Evolutionary conservation across 2,888 invertebrate genomes (phyloP).

Genomic region (Brachylomia viminalis): DNA sequence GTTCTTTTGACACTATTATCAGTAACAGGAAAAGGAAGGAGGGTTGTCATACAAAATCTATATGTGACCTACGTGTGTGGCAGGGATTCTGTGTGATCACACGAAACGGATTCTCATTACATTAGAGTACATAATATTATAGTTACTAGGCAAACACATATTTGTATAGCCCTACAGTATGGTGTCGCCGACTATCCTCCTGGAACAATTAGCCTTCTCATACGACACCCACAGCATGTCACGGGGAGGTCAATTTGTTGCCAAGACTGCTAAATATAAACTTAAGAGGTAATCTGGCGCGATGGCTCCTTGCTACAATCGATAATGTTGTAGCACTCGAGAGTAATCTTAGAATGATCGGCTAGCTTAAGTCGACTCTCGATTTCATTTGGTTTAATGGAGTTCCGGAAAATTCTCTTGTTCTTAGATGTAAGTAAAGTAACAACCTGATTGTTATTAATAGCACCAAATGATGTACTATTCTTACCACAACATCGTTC

Average conservation of each 20-base stretch:
- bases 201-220: slow-evolving; percentile 44
- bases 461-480: neutral
- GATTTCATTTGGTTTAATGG: neutral
- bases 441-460: neutral
- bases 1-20: slow-evolving; percentile 1
- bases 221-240: slow-evolving; percentile 54
- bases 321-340: slow-evolving; percentile 10
- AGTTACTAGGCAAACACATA: neutral
- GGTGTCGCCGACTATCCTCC: slow-evolving; percentile 11
- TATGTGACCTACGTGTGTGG: neutral
- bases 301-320: slow-evolving; percentile 21
- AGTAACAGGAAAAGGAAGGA: neutral
- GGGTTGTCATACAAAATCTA: neutral
- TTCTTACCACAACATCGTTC: neutral
- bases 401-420: neutral
- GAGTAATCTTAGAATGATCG: neutral
- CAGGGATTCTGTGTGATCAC: slow-evolving; percentile 1
- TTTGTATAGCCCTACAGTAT: slow-evolving; percentile 12
- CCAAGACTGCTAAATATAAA: slow-evolving; percentile 37
- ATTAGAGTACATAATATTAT: slow-evolving; percentile 10
- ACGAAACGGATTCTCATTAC: slow-evolving; percentile 19
- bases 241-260: slow-evolving; percentile 53
- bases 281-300: slow-evolving; percentile 36
- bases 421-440: neutral
- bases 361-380: slow-evolving; percentile 4